Evolutionary conservation across 2,113 vertebrate genomes (phyloP).

Genomic region (Hippocampus abdominalis): DNA sequence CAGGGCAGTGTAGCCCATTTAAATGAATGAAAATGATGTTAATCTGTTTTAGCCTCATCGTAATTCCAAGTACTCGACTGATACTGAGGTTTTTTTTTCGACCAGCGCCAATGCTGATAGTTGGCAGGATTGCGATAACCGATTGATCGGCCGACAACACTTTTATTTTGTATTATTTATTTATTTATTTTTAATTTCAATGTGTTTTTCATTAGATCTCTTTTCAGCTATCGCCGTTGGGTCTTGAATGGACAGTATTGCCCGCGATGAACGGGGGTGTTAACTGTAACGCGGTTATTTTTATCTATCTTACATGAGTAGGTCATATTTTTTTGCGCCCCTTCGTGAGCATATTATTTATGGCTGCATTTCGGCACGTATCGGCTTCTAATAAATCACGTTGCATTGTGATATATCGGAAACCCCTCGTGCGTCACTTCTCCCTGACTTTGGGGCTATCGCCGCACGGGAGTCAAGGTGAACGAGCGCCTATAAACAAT

Average conservation of each 20-base stretch:
- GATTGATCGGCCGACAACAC: too few relatives aligned
- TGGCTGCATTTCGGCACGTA: slow-evolving; percentile 41
- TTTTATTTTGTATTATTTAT: too few relatives aligned
- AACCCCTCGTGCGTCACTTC: slow-evolving; percentile 20
- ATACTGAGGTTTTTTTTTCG: too few relatives aligned
- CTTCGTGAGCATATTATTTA: slow-evolving; percentile 28
- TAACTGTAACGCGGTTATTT: neutral
- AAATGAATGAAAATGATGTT: too few relatives aligned
- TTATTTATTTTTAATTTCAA: too few relatives aligned
- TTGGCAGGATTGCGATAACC: too few relatives aligned
- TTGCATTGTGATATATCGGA: slow-evolving; percentile 17
- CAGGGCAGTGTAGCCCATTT: neutral
- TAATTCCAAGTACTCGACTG: too few relatives aligned
- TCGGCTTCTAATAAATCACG: slow-evolving; percentile 38
- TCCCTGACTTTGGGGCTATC: slow-evolving; percentile 40
- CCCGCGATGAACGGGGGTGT: neutral
- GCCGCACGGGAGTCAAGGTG: slow-evolving; percentile 45
- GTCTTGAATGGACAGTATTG: neutral
- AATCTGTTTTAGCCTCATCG: too few relatives aligned
- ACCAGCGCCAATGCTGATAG: too few relatives aligned
- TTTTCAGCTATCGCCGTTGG: neutral
- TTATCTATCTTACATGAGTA: neutral
- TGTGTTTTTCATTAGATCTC: neutral
- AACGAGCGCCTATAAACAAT: slow-evolving; percentile 34
- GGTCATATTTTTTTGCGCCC: slow-evolving; percentile 1